Evolutionary conservation across 2,888 invertebrate species (phyloP).

Genomic region (Thysanoteuthis rhombus): DNA sequence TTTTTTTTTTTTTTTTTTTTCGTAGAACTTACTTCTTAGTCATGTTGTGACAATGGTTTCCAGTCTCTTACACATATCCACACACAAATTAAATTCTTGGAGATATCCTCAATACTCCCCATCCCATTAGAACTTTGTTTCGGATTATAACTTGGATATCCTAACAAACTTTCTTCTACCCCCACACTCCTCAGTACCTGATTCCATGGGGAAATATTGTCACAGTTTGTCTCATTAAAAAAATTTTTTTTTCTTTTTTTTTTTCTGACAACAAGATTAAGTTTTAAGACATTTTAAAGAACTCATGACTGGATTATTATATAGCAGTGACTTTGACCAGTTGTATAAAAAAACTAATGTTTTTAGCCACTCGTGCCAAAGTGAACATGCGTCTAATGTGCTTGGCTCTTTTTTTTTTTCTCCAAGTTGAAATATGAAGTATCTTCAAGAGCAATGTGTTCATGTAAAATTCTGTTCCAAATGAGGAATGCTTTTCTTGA

Average conservation of each 20-base stretch:
- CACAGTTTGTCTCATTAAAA: background rate
- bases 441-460: no score
- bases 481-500: no score
- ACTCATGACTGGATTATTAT: no score
- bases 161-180: background rate
- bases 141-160: background rate
- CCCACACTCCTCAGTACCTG: background rate
- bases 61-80: background rate
- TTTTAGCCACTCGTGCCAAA: no score
- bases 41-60: background rate
- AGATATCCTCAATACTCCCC: background rate
- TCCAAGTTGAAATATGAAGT: no score
- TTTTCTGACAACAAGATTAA: no score
- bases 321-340: no score
- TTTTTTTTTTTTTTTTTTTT: background rate
- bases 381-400: no score
- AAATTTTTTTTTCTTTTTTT: background rate
- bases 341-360: no score
- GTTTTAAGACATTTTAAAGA: no score
- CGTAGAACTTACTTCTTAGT: background rate
- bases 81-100: background rate
- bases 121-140: background rate
- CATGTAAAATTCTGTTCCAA: no score
- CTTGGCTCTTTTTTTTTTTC: no score
- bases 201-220: background rate